Conservation (phyloP, 2,113 vertebrate genomes). For the Ailurus styani region DNA sequence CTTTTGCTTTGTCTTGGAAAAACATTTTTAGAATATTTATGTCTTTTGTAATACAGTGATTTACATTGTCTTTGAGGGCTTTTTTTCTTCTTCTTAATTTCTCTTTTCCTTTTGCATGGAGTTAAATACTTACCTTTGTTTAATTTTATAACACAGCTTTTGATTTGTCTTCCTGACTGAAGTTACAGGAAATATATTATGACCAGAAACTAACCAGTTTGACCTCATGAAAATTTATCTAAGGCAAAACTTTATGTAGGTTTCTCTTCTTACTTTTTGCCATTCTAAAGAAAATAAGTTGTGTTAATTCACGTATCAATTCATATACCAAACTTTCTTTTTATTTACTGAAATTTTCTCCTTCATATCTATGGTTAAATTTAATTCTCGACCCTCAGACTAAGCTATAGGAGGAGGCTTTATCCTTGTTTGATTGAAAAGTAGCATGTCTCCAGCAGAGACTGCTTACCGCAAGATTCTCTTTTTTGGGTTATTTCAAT, state of each 20-base stretch:
- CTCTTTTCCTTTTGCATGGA: neutral
- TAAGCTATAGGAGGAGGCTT: neutral
- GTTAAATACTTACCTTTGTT: neutral
- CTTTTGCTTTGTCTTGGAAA: neutral
- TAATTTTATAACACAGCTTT: neutral
- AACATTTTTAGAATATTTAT: neutral
- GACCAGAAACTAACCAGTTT: neutral
- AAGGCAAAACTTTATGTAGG: neutral
- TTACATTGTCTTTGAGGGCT: neutral
- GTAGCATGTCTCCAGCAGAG: neutral
- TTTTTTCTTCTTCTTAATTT: neutral
- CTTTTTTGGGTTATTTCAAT: constrained; percentile 19
- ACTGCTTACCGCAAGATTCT: neutral
- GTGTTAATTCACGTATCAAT: neutral
- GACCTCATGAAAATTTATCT: neutral
- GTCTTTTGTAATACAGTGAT: neutral
- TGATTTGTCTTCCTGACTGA: neutral
- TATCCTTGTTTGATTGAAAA: neutral
- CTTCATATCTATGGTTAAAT: neutral
- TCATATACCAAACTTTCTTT: neutral
- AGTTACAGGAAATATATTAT: neutral
- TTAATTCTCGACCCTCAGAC: neutral
- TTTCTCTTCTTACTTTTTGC: neutral
- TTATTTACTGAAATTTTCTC: neutral
- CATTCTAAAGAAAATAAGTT: neutral